phyloP scores from a whole-genome alignment of 2,113 vertebrate species.

The Dicerorhinus sumatrensis region DNA sequence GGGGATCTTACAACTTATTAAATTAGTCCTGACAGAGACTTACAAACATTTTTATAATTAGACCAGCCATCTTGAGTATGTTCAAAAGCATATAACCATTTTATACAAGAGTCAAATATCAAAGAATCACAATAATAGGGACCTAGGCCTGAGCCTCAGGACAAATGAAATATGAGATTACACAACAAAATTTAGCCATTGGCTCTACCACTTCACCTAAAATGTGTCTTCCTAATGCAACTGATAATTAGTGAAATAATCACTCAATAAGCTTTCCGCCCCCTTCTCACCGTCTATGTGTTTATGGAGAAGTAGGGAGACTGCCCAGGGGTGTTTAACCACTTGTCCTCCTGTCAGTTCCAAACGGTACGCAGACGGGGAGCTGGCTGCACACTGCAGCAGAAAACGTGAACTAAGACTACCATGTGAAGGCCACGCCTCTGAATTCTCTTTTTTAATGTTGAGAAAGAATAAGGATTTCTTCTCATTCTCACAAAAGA shows the following conservation, averaged over 20 bases:
- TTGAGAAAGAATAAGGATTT: neutral
- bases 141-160: neutral
- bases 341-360: rapidly evolving
- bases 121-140: neutral
- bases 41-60: neutral
- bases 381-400: too few relatives aligned
- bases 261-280: neutral
- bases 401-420: rapidly evolving
- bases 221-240: neutral
- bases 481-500: neutral
- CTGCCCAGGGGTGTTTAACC: neutral
- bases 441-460: too few relatives aligned
- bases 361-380: rapidly evolving
- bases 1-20: neutral
- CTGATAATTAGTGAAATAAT: neutral
- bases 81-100: neutral
- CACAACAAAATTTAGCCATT: too few relatives aligned
- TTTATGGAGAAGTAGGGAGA: rapidly evolving
- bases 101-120: neutral
- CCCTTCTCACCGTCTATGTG: too few relatives aligned
- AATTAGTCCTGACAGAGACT: neutral
- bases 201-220: neutral
- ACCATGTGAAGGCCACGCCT: neutral
- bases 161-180: neutral
- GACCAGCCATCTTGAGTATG: neutral